phyloP scores from a whole-genome alignment of 2,113 vertebrate species.

The Arothron firmamentum region DNA sequence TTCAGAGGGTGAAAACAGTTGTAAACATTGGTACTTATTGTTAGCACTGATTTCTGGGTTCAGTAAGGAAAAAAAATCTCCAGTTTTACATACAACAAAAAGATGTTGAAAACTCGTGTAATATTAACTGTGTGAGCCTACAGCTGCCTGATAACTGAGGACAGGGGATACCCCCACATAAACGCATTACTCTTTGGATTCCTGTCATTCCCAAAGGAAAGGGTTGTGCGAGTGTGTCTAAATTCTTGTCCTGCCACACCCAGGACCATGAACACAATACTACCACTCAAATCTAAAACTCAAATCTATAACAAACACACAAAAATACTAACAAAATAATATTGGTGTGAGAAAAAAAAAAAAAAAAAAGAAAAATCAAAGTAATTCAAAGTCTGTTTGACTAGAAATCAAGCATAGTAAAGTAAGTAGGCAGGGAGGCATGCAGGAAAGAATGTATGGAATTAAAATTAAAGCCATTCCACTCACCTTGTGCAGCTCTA shows the following conservation, averaged over 20 bases:
- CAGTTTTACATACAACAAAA: background rate
- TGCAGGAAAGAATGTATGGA: background rate
- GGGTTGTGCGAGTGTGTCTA: constrained; percentile 12
- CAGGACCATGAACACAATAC: constrained; percentile 37
- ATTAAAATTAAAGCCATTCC: background rate
- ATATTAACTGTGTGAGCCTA: background rate
- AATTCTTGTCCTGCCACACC: constrained; percentile 49
- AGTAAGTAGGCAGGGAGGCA: constrained; percentile 1
- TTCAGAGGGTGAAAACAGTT: too few relatives aligned
- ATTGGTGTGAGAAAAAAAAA: background rate
- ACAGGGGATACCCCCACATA: constrained; percentile 41
- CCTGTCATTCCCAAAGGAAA: constrained; percentile 51
- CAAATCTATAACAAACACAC: background rate
- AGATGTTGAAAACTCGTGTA: background rate
- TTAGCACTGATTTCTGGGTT: too few relatives aligned
- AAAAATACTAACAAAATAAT: background rate
- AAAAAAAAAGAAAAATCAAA: background rate
- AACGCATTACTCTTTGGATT: constrained; percentile 53
- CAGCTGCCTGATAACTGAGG: constrained; percentile 43
- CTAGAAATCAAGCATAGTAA: background rate
- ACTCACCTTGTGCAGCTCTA: constrained; percentile 94
- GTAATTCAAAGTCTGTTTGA: background rate
- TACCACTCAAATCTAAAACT: constrained; percentile 8
- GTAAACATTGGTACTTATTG: too few relatives aligned
- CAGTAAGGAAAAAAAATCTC: too few relatives aligned